Percentiles rank a stretch among this genome's conserved stretches.
Conservation (phyloP, 2,888 invertebrate species). For the Eubasilissa splendida region DNA sequence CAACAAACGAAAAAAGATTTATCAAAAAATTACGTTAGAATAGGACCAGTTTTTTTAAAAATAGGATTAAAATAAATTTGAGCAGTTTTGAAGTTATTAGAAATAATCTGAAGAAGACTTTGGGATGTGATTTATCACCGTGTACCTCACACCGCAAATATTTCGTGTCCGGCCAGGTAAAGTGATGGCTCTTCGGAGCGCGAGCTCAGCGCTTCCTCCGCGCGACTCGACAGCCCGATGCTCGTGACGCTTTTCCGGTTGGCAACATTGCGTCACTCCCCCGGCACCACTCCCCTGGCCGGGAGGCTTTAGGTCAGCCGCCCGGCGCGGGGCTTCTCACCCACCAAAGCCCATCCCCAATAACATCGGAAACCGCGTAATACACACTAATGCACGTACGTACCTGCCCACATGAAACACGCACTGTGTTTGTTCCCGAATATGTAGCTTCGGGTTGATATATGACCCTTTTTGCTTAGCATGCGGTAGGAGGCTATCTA, state of each 20-base stretch:
- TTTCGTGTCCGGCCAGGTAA: not conserved
- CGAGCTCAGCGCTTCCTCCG: not conserved
- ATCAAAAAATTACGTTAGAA: too few species aligned
- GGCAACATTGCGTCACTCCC: not conserved
- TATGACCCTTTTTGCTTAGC: too few species aligned
- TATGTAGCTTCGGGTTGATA: too few species aligned
- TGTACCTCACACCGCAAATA: not conserved
- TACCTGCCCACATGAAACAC: too few species aligned
- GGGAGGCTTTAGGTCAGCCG: conserved; percentile 14
- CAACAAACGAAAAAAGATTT: too few species aligned
- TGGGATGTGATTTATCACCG: too few species aligned
- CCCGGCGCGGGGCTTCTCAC: conserved; percentile 1
- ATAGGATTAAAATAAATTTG: too few species aligned
- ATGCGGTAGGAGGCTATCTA: too few species aligned
- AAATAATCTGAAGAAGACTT: too few species aligned
- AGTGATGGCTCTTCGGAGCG: not conserved
- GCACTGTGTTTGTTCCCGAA: too few species aligned
- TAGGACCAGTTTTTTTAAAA: too few species aligned
- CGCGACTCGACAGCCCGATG: not conserved
- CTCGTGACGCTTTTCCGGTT: not conserved
- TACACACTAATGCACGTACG: not conserved
- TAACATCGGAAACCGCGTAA: conserved; percentile 15
- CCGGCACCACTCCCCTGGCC: not conserved
- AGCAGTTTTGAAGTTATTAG: too few species aligned
- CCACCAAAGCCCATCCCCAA: conserved; percentile 1